These are phyloP conservation scores for Uloborus plumipes DNA, from an alignment of 2,888 invertebrate genomes.

Conservation along the genomic window DNA sequence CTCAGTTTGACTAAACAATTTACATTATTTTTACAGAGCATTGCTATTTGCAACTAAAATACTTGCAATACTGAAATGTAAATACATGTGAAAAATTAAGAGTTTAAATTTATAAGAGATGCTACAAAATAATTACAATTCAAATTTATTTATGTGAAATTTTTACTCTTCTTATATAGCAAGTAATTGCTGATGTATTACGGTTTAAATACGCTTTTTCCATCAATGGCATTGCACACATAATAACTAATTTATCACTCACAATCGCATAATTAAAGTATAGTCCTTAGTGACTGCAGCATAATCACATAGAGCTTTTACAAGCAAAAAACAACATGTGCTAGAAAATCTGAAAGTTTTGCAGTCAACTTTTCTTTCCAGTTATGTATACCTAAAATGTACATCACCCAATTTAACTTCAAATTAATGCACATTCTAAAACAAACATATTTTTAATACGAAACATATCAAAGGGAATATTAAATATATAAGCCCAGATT, in stretches of 20 bases:
- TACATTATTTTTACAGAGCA: conserved; percentile 37
- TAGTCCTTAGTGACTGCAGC: conserved; percentile 58
- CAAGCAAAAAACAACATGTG: conserved; percentile 15
- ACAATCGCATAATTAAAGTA: conserved; percentile 37
- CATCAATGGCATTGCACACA: conserved; percentile 44
- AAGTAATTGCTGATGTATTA: conserved; percentile 51
- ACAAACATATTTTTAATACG: no score
- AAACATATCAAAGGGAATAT: no score
- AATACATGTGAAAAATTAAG: conserved; percentile 25
- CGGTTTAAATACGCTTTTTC: conserved; percentile 48
- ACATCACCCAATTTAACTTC: no score
- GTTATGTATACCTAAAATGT: no score
- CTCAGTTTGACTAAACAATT: conserved; percentile 26
- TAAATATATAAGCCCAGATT: no score
- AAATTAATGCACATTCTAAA: no score
- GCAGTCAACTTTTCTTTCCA: conserved; percentile 47
- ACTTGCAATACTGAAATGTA: conserved; percentile 40
- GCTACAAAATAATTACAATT: conserved; percentile 23
- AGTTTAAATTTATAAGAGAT: conserved; percentile 45
- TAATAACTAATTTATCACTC: conserved; percentile 29
- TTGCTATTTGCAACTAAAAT: conserved; percentile 43
- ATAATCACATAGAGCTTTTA: conserved; percentile 59
- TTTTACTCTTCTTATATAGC: conserved; percentile 50
- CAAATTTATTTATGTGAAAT: conserved; percentile 45
- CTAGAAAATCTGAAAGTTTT: conserved; percentile 28